These are phyloP conservation scores for Hyalella azteca DNA, from an alignment of 2,888 invertebrate species.

Conservation along the genomic window DNA sequence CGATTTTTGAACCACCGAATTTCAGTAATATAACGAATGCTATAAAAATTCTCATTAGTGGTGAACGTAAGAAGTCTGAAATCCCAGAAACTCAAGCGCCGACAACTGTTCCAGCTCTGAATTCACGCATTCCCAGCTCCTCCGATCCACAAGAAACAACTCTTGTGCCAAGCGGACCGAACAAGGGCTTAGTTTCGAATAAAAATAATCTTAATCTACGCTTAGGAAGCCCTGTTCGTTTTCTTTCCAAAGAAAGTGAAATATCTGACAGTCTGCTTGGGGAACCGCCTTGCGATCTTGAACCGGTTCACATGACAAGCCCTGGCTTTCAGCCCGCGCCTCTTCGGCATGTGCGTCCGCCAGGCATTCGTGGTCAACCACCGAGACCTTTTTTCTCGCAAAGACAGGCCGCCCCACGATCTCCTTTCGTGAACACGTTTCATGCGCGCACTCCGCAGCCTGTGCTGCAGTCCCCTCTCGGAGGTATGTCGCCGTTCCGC, in stretches of 20 bases:
- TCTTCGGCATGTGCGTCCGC: background rate
- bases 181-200: background rate
- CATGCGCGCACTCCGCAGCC: background rate
- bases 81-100: background rate
- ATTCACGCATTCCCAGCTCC: background rate
- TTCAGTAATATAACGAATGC: conserved; percentile 34
- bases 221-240: conserved; percentile 25
- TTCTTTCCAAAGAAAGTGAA: background rate
- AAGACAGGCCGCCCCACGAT: background rate
- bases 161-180: background rate
- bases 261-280: background rate
- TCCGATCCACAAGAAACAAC: background rate
- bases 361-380: background rate
- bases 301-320: background rate
- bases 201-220: conserved; percentile 1
- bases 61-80: conserved; percentile 34
- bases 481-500: background rate
- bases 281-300: background rate
- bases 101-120: background rate
- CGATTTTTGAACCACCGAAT: background rate
- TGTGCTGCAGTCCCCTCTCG: background rate
- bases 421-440: conserved; percentile 10
- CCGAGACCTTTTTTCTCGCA: background rate
- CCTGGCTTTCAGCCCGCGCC: background rate
- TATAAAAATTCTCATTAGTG: conserved; percentile 46